These are phyloP conservation scores for Hydropsyche betteni DNA, from an alignment of 2,888 invertebrate species.

Conservation along the genomic window DNA sequence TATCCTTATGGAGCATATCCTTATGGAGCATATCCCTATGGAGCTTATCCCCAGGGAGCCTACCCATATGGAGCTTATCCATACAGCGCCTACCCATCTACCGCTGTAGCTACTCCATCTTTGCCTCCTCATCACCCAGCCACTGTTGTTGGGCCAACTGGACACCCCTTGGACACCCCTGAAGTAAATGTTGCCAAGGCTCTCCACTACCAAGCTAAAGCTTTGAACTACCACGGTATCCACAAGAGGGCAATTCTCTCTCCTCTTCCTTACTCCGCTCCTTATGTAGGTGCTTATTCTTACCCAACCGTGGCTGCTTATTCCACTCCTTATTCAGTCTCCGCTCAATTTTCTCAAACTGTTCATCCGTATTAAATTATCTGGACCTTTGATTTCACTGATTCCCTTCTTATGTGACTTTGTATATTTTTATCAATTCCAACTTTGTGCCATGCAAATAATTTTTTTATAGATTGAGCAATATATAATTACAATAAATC, in stretches of 20 bases:
- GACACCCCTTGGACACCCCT: conserved; percentile 55
- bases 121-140: conserved; percentile 53
- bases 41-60: background rate
- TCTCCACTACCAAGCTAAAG: conserved; percentile 38
- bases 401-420: no score
- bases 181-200: conserved; percentile 53
- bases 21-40: background rate
- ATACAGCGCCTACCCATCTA: conserved; percentile 54
- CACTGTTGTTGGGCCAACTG: conserved; percentile 55
- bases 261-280: conserved; percentile 50
- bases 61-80: background rate
- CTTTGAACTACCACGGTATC: conserved; percentile 24
- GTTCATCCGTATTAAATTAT: no score
- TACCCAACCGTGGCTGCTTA: background rate
- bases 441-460: background rate
- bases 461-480: background rate
- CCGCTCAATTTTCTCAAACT: no score
- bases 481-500: background rate
- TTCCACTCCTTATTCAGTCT: no score
- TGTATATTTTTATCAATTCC: no score
- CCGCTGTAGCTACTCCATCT: conserved; percentile 50
- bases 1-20: no score
- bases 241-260: conserved; percentile 55
- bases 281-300: background rate
- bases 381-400: no score